Evolutionary conservation across 2,888 invertebrate species (phyloP).

Genomic region (Euzophera pinguis): DNA sequence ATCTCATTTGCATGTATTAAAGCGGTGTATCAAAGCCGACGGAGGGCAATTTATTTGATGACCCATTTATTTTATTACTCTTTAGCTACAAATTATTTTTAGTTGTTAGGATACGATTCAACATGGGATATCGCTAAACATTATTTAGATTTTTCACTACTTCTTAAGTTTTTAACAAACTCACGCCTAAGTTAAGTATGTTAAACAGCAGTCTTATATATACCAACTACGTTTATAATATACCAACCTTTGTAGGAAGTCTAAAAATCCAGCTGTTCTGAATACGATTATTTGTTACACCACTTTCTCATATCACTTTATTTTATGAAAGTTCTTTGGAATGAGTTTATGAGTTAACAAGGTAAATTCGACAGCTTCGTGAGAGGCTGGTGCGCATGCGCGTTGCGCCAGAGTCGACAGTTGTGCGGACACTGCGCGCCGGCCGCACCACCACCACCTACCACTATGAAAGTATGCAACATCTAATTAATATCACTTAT

Average conservation of each 20-base stretch:
- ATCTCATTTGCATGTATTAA: too few species aligned
- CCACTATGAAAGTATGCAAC: slow-evolving; percentile 66
- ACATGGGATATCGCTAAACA: too few species aligned
- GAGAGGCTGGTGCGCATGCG: slow-evolving; percentile 29
- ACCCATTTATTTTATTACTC: too few species aligned
- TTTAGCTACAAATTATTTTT: too few species aligned
- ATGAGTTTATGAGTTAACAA: neutral
- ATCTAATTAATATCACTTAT: slow-evolving; percentile 69
- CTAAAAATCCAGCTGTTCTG: slow-evolving; percentile 3
- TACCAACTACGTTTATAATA: neutral
- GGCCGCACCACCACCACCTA: slow-evolving; percentile 30
- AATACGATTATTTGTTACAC: neutral
- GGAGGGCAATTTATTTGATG: too few species aligned
- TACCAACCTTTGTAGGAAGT: neutral
- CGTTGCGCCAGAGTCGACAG: slow-evolving; percentile 58
- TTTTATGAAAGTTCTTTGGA: neutral
- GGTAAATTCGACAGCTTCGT: neutral
- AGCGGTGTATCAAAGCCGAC: too few species aligned
- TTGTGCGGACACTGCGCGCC: slow-evolving; percentile 51
- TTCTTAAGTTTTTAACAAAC: too few species aligned
- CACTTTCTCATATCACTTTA: slow-evolving; percentile 6
- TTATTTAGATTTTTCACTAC: too few species aligned
- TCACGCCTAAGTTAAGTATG: too few species aligned
- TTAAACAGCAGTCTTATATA: too few species aligned
- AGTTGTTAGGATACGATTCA: too few species aligned